Percentiles rank a stretch among this genome's conserved stretches.
Evolutionary conservation across 2,888 invertebrate genomes (phyloP).

Genomic region (Trachelus stipa): DNA sequence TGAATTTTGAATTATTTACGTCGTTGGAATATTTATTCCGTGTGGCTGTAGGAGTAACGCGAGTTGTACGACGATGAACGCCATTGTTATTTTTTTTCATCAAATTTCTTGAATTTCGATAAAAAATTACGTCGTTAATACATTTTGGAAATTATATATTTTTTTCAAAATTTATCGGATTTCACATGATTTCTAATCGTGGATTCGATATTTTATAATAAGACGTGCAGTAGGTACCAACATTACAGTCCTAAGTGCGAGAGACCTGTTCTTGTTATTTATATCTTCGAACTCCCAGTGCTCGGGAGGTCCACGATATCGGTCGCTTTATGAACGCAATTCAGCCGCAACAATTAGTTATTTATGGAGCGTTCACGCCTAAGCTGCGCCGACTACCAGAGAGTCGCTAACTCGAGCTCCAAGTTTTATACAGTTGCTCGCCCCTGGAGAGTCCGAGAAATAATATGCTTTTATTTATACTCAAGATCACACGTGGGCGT

Average conservation of each 20-base stretch:
- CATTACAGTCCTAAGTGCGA: too few relatives aligned
- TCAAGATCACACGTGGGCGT: constrained; percentile 11
- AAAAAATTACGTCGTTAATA: too few relatives aligned
- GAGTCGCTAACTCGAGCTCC: constrained; percentile 9
- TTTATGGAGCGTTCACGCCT: constrained; percentile 45
- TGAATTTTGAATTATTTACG: not conserved
- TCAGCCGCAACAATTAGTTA: constrained; percentile 49
- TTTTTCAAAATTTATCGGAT: too few relatives aligned
- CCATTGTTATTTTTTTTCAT: too few relatives aligned
- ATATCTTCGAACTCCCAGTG: constrained; percentile 45
- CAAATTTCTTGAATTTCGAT: too few relatives aligned
- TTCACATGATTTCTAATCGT: too few relatives aligned
- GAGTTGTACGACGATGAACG: too few relatives aligned
- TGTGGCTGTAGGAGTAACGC: too few relatives aligned
- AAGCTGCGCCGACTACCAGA: constrained; percentile 29
- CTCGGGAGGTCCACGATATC: constrained; percentile 45
- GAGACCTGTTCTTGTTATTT: constrained; percentile 41
- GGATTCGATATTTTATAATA: too few relatives aligned
- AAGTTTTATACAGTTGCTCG: constrained; percentile 12
- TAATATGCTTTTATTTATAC: constrained; percentile 21
- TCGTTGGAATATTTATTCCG: too few relatives aligned
- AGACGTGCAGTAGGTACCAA: too few relatives aligned
- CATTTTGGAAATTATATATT: too few relatives aligned
- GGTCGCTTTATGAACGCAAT: constrained; percentile 37
- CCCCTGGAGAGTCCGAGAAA: not conserved